Conservation (phyloP, 2,888 invertebrate species). For the Dendrolimus pini region DNA sequence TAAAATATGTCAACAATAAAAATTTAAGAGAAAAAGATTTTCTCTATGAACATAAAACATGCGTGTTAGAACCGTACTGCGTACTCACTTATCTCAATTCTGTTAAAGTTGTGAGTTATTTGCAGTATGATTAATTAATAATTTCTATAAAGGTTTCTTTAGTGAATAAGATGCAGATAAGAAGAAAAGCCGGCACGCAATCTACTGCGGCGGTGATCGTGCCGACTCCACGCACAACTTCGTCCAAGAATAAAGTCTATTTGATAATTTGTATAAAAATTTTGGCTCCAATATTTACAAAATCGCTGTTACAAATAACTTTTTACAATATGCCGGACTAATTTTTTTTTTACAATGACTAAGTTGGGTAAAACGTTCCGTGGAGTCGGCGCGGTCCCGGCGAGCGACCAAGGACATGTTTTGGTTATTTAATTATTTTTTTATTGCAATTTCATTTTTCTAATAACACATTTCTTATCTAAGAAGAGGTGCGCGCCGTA, state of each 20-base stretch:
- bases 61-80: too few relatives aligned
- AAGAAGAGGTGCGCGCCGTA: slow-evolving; percentile 56
- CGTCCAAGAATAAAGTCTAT: slow-evolving; percentile 53
- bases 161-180: too few relatives aligned
- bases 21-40: too few relatives aligned
- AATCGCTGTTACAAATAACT: slow-evolving; percentile 41
- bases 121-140: too few relatives aligned
- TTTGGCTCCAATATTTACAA: slow-evolving; percentile 74
- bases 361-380: slow-evolving; percentile 43
- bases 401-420: slow-evolving; percentile 17
- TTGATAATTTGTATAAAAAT: slow-evolving; percentile 73
- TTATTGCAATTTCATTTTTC: slow-evolving; percentile 64
- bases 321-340: slow-evolving; percentile 66
- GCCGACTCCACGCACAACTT: slow-evolving; percentile 38
- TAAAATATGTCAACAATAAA: too few relatives aligned
- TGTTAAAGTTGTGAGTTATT: too few relatives aligned
- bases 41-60: too few relatives aligned
- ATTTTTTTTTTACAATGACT: slow-evolving; percentile 57
- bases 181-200: background rate
- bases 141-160: too few relatives aligned
- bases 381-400: slow-evolving; percentile 27
- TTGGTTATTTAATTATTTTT: slow-evolving; percentile 8
- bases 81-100: too few relatives aligned
- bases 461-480: slow-evolving; percentile 73
- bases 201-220: slow-evolving; percentile 16